Base-by-base conservation (phyloP, 2,113 vertebrate species). In the Cricetomys ansorgei region DNA sequence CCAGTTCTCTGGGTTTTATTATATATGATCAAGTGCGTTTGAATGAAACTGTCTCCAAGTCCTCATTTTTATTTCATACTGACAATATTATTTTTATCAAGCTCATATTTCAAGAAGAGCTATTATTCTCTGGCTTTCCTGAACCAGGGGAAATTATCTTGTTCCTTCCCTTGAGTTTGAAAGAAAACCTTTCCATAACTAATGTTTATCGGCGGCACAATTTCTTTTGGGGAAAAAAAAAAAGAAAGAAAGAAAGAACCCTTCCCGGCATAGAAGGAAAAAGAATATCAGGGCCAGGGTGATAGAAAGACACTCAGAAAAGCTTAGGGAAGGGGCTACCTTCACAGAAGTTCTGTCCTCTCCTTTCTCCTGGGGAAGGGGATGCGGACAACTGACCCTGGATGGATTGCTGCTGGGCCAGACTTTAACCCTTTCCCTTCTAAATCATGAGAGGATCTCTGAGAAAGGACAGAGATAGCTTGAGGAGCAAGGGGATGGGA, bases 61-160 rank as follows among this genome's bases (percentile, higher is more conserved):
- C 92, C 97, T 98, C 98, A 96, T 97, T 97, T 98, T 97, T 97
- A 97, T 97, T 97, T 98, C 96, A 97, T 94, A 96, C 96, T 97
- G 96, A 97, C 98, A 98, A 97, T 98, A 98, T 98, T 97, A 98
- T 98, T 97, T 97, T 97, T 97, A 97, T 97, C 97, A 97, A 95
- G 96, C 96, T 98, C 97, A 94, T 98, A 97, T 97, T 98, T 98
- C 97, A 97, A 97, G 97, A 95, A 97, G 96, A 94, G 97, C 96
- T 97, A 92, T 97, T 98, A 91, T 96, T 79, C 83, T 97, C 97
- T 94, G 86, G 89, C 96, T 98, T 97, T 92, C 79, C 95, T 88
- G 97, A 97, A 98, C 98, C 97, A 97, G 86, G 97, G 97, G 97
- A 98, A 97, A 98, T 98, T 97, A 97, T 97, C 96, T 97, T 93